Evolutionary conservation across 2,797 vertebrate genomes (phyloP).

Genomic region (Hydrocynus forskahlii): DNA sequence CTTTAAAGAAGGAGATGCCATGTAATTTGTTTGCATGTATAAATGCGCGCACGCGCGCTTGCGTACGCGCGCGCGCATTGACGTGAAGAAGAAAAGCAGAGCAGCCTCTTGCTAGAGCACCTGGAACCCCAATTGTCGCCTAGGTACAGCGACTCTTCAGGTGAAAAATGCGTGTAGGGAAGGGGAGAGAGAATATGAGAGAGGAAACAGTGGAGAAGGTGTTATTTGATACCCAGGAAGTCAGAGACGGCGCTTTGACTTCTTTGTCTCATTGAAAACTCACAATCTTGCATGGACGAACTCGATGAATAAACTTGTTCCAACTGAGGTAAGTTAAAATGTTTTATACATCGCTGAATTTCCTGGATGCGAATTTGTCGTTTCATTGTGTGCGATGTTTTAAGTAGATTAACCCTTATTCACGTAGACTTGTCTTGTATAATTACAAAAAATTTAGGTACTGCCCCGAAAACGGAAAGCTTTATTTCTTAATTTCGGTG

Average conservation of each 20-base stretch:
- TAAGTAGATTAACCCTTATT: background rate
- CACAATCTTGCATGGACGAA: conserved; percentile 64
- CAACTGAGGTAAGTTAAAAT: conserved; percentile 5
- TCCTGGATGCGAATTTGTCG: background rate
- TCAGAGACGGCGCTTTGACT: conserved; percentile 79
- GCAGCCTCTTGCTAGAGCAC: conserved; percentile 53
- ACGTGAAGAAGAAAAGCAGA: conserved; percentile 51
- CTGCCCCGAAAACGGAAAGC: no score
- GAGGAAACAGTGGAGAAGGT: conserved; percentile 65
- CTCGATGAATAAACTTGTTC: conserved; percentile 16
- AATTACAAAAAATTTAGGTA: no score
- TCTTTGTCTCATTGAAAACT: conserved; percentile 84
- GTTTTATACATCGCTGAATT: background rate
- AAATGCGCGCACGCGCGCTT: conserved; percentile 23
- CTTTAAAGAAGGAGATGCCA: background rate
- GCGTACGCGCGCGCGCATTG: conserved; percentile 42
- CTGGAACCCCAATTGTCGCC: conserved; percentile 59
- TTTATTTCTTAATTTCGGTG: no score
- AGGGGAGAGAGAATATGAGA: conserved; percentile 54
- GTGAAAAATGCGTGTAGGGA: conserved; percentile 66
- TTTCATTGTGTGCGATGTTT: background rate
- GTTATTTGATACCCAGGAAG: conserved; percentile 88
- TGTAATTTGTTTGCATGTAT: conserved; percentile 52
- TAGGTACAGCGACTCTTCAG: conserved; percentile 65
- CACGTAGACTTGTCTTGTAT: background rate